phyloP scores from a whole-genome alignment of 1,140 invertebrate genomes.

The Pteromalus puparum region DNA sequence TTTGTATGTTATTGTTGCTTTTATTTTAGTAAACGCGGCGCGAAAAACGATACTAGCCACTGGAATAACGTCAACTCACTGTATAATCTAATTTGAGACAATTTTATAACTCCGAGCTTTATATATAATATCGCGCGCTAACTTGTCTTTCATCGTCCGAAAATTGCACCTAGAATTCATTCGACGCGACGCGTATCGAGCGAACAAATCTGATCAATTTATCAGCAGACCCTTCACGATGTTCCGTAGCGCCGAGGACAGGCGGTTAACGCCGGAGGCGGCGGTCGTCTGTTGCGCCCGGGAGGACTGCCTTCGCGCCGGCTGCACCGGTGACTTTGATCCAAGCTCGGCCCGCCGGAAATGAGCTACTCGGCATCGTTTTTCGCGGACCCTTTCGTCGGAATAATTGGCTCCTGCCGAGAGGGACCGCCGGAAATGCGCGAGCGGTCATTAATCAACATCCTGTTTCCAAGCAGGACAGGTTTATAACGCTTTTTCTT shows the following conservation, averaged over 20 bases:
- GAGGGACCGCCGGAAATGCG: background rate
- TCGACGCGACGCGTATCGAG: no score
- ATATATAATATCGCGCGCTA: no score
- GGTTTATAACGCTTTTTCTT: no score
- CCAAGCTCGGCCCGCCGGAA: slow-evolving; percentile 4
- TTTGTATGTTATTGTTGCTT: no score
- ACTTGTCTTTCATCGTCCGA: no score
- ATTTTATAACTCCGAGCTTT: no score
- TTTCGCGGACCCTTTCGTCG: slow-evolving; percentile 1
- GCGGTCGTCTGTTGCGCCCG: background rate
- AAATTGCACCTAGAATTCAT: no score
- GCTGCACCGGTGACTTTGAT: slow-evolving; percentile 6
- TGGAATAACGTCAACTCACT: no score
- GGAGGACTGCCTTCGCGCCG: background rate
- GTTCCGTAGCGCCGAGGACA: background rate
- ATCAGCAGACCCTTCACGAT: background rate
- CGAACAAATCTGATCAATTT: no score
- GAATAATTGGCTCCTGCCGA: slow-evolving; percentile 20
- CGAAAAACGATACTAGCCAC: no score
- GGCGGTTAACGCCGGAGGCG: background rate
- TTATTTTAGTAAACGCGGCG: no score
- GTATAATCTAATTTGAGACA: no score
- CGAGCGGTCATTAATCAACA: slow-evolving; percentile 33
- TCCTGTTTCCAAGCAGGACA: background rate
- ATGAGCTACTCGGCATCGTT: slow-evolving; percentile 11